Conservation (phyloP, 2,797 vertebrate genomes). For the Bufotes viridis region DNA sequence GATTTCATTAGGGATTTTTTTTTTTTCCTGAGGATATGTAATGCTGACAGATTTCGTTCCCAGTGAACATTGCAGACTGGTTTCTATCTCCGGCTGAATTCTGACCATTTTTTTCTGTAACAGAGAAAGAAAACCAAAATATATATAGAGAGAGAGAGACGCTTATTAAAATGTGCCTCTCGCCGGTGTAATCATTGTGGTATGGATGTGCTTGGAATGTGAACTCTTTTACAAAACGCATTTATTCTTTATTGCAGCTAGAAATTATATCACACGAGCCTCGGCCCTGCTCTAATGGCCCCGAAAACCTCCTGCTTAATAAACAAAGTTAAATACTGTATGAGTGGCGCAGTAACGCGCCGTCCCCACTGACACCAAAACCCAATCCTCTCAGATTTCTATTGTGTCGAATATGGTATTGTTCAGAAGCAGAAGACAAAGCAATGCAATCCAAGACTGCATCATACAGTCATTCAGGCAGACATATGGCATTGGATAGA, state of each 20-base stretch:
- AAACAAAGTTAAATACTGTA: slow-evolving; percentile 37
- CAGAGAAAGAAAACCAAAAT: slow-evolving; percentile 22
- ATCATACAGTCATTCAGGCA: too few relatives aligned
- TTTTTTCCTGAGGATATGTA: slow-evolving; percentile 16
- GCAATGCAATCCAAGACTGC: neutral
- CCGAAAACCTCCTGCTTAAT: slow-evolving; percentile 51
- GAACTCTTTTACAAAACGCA: slow-evolving; percentile 33
- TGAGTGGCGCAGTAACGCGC: neutral
- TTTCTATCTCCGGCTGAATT: slow-evolving; percentile 3
- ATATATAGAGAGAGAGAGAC: neutral
- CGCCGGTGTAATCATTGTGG: slow-evolving; percentile 21
- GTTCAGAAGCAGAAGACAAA: neutral
- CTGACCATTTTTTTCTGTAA: neutral
- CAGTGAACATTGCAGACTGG: neutral
- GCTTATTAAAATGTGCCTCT: slow-evolving; percentile 38
- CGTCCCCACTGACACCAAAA: slow-evolving; percentile 28
- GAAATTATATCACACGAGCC: slow-evolving; percentile 47
- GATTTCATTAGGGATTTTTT: slow-evolving; percentile 41
- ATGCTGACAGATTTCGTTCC: neutral
- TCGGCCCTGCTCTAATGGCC: slow-evolving; percentile 29
- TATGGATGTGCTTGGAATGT: slow-evolving; percentile 25
- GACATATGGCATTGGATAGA: too few relatives aligned
- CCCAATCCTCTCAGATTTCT: slow-evolving; percentile 10
- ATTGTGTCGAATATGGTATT: neutral
- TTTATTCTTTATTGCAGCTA: slow-evolving; percentile 29